Percentiles rank a stretch among this genome's conserved stretches.
phyloP scores from a whole-genome alignment of 2,797 vertebrate genomes.

The Coranthus polyacanthus region DNA sequence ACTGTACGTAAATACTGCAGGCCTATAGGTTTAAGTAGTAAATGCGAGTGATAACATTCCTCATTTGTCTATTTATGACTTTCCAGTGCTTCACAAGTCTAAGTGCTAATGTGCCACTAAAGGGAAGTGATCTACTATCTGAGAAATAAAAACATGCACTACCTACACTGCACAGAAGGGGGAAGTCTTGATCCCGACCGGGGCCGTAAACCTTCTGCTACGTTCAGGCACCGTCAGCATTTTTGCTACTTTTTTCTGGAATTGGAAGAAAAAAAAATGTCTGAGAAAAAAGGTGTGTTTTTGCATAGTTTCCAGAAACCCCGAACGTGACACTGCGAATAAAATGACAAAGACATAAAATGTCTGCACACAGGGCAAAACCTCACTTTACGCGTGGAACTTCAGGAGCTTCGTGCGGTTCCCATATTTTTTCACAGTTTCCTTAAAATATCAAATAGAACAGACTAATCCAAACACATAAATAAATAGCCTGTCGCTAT shows the following conservation, averaged over 20 bases:
- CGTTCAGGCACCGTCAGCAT: conserved; percentile 2
- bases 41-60: not conserved
- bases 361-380: no score
- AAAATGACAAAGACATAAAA: not conserved
- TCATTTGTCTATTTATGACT: not conserved
- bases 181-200: no score
- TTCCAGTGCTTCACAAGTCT: no score
- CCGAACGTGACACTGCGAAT: not conserved
- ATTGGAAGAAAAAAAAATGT: not conserved
- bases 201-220: not conserved
- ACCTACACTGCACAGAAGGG: not conserved
- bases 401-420: no score
- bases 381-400: no score
- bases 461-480: no score
- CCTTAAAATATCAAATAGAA: no score
- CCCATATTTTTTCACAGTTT: no score
- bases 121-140: conserved; percentile 25
- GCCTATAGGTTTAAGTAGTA: no score
- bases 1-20: not conserved
- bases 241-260: not conserved
- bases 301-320: not conserved
- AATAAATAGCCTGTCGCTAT: no score
- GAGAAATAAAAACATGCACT: not conserved
- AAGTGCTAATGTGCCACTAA: conserved; percentile 44
- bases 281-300: conserved; percentile 9